A percentile compares a stretch with the other conserved stretches of the same genome.
Evolutionary conservation across 2,797 vertebrate genomes (phyloP).

Genomic region (Eulemur coronatus): DNA sequence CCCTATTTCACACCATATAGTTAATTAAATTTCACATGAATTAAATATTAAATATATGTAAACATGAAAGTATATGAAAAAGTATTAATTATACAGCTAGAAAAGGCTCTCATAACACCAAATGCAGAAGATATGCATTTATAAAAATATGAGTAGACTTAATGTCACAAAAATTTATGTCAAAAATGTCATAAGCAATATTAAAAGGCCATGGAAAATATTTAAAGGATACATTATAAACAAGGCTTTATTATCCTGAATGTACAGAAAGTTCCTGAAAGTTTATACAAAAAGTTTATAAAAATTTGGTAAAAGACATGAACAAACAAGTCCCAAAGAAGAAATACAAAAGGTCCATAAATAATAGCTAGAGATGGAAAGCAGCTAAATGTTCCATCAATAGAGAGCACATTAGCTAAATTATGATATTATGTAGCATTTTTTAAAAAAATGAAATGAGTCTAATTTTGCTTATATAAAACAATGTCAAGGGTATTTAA

Average conservation of each 20-base stretch:
- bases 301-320: background rate
- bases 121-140: background rate
- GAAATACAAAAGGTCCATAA: background rate
- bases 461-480: background rate
- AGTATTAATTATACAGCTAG: background rate
- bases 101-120: background rate
- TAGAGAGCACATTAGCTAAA: background rate
- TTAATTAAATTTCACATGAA: background rate
- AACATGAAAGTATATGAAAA: background rate
- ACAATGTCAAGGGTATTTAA: background rate
- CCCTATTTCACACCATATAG: background rate
- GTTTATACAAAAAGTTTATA: background rate
- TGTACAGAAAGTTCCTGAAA: background rate
- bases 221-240: background rate
- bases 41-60: background rate
- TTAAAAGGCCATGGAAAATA: slow-evolving; percentile 12
- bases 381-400: background rate
- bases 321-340: background rate
- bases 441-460: background rate
- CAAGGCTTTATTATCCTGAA: background rate
- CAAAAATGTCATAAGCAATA: background rate
- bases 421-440: background rate
- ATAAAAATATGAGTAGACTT: background rate
- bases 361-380: background rate
- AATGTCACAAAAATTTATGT: background rate